Conservation (phyloP, 2,797 vertebrate genomes). For the Muraenolepis orangiensis region DNA sequence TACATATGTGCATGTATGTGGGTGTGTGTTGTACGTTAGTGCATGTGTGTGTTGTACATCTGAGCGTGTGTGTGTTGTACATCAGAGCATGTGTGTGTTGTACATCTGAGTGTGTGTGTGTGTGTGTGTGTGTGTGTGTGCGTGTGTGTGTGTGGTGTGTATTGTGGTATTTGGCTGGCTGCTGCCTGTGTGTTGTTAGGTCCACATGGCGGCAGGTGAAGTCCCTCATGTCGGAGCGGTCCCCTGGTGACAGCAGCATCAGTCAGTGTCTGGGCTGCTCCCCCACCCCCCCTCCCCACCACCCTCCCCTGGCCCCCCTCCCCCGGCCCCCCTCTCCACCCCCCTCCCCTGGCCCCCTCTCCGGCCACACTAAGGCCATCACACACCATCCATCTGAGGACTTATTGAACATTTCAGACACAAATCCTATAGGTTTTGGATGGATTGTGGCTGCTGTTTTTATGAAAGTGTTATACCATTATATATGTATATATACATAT, state of each 20-base stretch:
- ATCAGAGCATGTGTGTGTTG: no score
- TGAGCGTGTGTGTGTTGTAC: no score
- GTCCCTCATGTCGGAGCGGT: conserved; percentile 54
- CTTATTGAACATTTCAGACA: background rate
- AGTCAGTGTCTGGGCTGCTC: conserved; percentile 54
- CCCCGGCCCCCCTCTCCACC: no score
- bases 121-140: no score
- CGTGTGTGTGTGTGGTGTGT: background rate
- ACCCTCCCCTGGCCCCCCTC: conserved; percentile 21
- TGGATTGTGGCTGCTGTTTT: background rate
- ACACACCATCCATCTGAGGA: background rate
- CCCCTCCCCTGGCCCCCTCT: background rate
- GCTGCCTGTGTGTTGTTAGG: conserved; percentile 65
- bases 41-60: conserved; percentile 11
- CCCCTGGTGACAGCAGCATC: conserved; percentile 62
- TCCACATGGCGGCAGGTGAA: conserved; percentile 65
- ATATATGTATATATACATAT: no score
- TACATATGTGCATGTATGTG: background rate
- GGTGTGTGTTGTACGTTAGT: conserved; percentile 12
- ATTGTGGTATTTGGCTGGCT: conserved; percentile 2
- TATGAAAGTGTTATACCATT: no score
- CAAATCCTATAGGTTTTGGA: background rate
- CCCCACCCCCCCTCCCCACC: conserved; percentile 40
- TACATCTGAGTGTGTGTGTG: no score
- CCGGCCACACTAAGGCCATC: background rate